These are phyloP conservation scores for Antennarius striatus DNA, from an alignment of 2,113 vertebrate species.

Conservation along the genomic window DNA sequence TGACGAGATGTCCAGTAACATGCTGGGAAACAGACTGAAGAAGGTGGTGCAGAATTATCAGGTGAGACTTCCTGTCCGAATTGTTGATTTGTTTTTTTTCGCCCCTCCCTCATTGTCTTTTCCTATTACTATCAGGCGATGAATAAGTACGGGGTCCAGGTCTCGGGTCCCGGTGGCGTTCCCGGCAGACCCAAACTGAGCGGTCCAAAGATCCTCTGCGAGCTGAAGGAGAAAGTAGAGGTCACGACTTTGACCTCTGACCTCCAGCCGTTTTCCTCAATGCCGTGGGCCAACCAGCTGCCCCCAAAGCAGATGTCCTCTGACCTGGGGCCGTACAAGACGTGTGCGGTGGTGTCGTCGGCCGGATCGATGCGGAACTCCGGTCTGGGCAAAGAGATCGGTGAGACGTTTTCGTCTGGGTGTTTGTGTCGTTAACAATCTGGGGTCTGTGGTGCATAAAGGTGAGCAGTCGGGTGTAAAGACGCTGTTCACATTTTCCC, in stretches of 20 bases:
- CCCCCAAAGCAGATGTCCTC: constrained; percentile 62
- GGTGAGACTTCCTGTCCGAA: constrained; percentile 47
- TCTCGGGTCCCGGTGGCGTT: constrained; percentile 38
- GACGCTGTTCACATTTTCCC: too few relatives aligned
- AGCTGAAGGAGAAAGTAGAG: constrained; percentile 69
- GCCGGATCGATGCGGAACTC: constrained; percentile 70
- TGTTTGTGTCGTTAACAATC: not conserved
- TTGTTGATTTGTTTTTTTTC: not conserved
- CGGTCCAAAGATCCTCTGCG: constrained; percentile 74
- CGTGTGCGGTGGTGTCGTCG: constrained; percentile 73
- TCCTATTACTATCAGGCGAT: constrained; percentile 63
- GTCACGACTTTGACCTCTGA: constrained; percentile 73
- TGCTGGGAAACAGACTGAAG: constrained; percentile 76
- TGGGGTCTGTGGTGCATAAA: too few relatives aligned
- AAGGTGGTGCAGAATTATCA: constrained; percentile 83
- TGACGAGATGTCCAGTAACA: constrained; percentile 79
- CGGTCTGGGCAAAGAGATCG: constrained; percentile 76
- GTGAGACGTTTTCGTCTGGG: constrained; percentile 26
- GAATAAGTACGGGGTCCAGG: constrained; percentile 80
- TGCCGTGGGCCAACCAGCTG: constrained; percentile 75
- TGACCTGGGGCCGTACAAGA: constrained; percentile 73
- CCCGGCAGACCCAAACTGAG: constrained; percentile 55
- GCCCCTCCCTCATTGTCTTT: too few relatives aligned
- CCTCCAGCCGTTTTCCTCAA: constrained; percentile 70
- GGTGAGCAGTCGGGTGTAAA: too few relatives aligned